A percentile compares a stretch with the other conserved stretches of the same genome.
These are phyloP conservation scores for Zeuzera pyrina DNA, from an alignment of 2,888 invertebrate genomes.

Conservation along the genomic window DNA sequence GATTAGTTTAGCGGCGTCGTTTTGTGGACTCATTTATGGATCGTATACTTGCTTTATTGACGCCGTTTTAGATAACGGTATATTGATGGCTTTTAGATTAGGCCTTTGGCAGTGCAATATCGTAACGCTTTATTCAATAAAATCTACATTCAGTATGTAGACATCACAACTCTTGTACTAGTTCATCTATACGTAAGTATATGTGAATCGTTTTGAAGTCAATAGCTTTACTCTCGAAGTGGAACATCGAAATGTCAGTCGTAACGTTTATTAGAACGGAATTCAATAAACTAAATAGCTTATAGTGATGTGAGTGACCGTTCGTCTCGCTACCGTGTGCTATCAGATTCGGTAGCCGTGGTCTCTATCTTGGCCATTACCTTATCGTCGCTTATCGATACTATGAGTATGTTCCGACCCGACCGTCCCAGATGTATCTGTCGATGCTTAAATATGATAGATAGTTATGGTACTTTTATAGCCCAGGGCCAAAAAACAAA, in stretches of 20 bases:
- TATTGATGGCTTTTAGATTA: slow-evolving; percentile 57
- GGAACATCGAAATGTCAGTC: not conserved
- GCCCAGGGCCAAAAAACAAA: slow-evolving; percentile 42
- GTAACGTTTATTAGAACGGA: slow-evolving; percentile 36
- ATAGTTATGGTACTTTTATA: slow-evolving; percentile 51
- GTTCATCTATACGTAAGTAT: too few relatives aligned
- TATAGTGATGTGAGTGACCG: slow-evolving; percentile 36
- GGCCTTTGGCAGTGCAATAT: slow-evolving; percentile 26
- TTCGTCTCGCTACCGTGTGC: slow-evolving; percentile 43
- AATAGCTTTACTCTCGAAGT: slow-evolving; percentile 1
- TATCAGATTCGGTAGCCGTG: slow-evolving; percentile 61
- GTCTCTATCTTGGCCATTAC: slow-evolving; percentile 49
- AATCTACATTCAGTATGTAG: slow-evolving; percentile 30
- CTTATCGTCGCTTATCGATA: slow-evolving; percentile 59
- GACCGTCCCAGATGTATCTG: slow-evolving; percentile 46
- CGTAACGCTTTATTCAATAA: slow-evolving; percentile 32
- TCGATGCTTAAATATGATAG: slow-evolving; percentile 54
- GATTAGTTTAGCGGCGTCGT: slow-evolving; percentile 40
- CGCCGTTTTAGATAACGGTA: slow-evolving; percentile 51
- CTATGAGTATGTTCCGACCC: slow-evolving; percentile 25
- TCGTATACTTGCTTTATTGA: slow-evolving; percentile 54
- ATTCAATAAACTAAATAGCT: slow-evolving; percentile 49
- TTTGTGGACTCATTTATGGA: slow-evolving; percentile 55
- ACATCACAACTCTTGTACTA: too few relatives aligned
- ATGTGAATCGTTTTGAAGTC: too few relatives aligned